Evolutionary conservation across 2,113 vertebrate species (phyloP).

Genomic region (Pseudopodoces humilis): DNA sequence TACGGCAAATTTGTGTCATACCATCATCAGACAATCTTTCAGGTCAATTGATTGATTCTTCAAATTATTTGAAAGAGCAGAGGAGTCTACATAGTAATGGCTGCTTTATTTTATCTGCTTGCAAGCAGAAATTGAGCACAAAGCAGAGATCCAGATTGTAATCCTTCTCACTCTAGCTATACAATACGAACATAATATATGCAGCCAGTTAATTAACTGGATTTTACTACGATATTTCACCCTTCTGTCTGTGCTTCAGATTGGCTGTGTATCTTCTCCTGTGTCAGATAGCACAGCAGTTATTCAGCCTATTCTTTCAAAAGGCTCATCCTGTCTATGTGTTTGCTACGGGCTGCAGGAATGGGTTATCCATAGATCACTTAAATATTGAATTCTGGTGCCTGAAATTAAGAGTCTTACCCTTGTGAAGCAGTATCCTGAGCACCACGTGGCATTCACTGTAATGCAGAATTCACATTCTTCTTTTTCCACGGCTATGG

Average conservation of each 20-base stretch:
- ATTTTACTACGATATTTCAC: neutral
- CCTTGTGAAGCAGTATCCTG: conserved; percentile 83
- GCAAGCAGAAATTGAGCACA: neutral
- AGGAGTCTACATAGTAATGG: neutral
- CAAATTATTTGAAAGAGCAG: neutral
- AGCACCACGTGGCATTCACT: conserved; percentile 85
- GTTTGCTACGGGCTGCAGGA: fast-evolving
- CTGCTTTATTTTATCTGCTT: neutral
- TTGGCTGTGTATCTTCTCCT: neutral
- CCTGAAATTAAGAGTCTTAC: conserved; percentile 66
- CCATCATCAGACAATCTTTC: neutral
- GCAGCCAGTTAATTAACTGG: neutral
- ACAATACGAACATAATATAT: neutral
- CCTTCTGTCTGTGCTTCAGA: neutral
- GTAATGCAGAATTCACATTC: conserved; percentile 79
- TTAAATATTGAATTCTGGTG: neutral
- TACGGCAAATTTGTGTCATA: neutral
- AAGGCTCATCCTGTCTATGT: neutral
- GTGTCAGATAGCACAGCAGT: neutral
- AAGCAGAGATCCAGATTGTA: neutral
- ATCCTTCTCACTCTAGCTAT: neutral
- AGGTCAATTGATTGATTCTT: neutral
- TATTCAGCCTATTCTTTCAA: neutral
- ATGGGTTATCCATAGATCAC: neutral
- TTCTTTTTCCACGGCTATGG: conserved; percentile 83